These are phyloP conservation scores for Trichopria drosophilae DNA, from an alignment of 2,888 invertebrate species.

Conservation along the genomic window DNA sequence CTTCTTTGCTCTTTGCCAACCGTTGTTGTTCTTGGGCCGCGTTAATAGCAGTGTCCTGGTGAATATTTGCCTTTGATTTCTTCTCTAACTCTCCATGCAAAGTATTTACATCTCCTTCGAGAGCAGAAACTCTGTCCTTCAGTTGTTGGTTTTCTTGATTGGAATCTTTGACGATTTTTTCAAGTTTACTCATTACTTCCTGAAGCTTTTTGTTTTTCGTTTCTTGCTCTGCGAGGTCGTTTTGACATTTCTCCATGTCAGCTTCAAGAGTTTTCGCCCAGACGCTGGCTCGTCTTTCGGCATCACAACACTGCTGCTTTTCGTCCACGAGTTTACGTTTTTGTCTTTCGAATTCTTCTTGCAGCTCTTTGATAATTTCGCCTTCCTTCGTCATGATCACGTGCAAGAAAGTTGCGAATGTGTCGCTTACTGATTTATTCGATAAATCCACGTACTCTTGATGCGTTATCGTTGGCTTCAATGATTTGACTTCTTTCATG, in stretches of 20 bases:
- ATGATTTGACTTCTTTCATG: slow-evolving; percentile 47
- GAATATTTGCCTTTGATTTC: slow-evolving; percentile 18
- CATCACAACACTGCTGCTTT: slow-evolving; percentile 43
- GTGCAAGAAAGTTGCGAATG: slow-evolving; percentile 46
- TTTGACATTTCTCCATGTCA: slow-evolving; percentile 48
- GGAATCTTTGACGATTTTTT: slow-evolving; percentile 42
- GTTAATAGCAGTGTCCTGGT: slow-evolving; percentile 36
- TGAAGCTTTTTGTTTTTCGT: slow-evolving; percentile 23
- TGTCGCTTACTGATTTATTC: slow-evolving; percentile 39
- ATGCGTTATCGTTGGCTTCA: slow-evolving; percentile 29
- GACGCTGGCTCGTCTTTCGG: slow-evolving; percentile 40
- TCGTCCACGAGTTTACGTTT: slow-evolving; percentile 43
- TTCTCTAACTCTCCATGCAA: slow-evolving; percentile 45
- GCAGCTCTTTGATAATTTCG: slow-evolving; percentile 44
- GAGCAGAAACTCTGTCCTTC: slow-evolving; percentile 39
- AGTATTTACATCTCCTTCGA: slow-evolving; percentile 44
- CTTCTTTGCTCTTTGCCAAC: slow-evolving; percentile 39
- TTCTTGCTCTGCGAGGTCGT: slow-evolving; percentile 43
- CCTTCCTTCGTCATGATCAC: slow-evolving; percentile 47
- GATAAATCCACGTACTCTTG: slow-evolving; percentile 23
- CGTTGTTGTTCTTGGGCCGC: slow-evolving; percentile 46
- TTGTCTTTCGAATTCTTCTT: slow-evolving; percentile 36
- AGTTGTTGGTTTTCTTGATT: slow-evolving; percentile 45
- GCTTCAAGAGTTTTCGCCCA: slow-evolving; percentile 50
- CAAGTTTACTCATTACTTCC: slow-evolving; percentile 36